A percentile compares a stretch with the other conserved stretches of the same genome.
These are phyloP conservation scores for Leistus spinibarbis DNA, from an alignment of 2,888 invertebrate genomes.

Conservation along the genomic window DNA sequence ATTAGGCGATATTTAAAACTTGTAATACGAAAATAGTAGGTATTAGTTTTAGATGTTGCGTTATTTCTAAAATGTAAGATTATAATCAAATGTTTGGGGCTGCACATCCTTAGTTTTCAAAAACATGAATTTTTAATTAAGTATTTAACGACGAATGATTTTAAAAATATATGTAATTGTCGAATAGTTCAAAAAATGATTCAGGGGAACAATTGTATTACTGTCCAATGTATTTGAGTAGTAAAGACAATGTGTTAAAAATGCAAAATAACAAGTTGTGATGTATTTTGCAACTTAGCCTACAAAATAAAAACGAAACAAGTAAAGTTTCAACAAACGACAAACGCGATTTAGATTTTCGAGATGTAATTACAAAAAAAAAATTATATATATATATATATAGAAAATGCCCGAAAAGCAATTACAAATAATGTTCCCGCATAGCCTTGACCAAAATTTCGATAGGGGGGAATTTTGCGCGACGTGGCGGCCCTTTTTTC, in stretches of 20 bases:
- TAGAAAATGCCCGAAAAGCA: neutral
- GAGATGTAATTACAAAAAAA: neutral
- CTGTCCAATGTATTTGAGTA: too few relatives aligned
- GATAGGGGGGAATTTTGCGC: conserved; percentile 12
- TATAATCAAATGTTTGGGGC: too few relatives aligned
- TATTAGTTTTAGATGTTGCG: too few relatives aligned
- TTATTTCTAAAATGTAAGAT: too few relatives aligned
- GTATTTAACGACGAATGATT: too few relatives aligned
- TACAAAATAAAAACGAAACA: neutral
- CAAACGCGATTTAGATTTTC: neutral
- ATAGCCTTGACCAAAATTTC: neutral
- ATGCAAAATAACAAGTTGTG: neutral
- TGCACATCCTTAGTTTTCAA: too few relatives aligned
- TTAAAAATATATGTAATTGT: too few relatives aligned
- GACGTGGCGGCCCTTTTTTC: conserved; percentile 19
- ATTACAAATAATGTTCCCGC: neutral
- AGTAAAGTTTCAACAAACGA: neutral
- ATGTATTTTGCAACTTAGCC: neutral
- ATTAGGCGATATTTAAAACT: neutral
- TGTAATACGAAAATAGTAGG: neutral
- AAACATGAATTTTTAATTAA: too few relatives aligned
- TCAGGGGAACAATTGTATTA: too few relatives aligned
- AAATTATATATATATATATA: too few relatives aligned
- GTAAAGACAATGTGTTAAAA: neutral
- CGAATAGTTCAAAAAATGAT: too few relatives aligned